Base-by-base conservation (phyloP, 2,888 invertebrate species). In the Ganaspis brasiliensis region DNA sequence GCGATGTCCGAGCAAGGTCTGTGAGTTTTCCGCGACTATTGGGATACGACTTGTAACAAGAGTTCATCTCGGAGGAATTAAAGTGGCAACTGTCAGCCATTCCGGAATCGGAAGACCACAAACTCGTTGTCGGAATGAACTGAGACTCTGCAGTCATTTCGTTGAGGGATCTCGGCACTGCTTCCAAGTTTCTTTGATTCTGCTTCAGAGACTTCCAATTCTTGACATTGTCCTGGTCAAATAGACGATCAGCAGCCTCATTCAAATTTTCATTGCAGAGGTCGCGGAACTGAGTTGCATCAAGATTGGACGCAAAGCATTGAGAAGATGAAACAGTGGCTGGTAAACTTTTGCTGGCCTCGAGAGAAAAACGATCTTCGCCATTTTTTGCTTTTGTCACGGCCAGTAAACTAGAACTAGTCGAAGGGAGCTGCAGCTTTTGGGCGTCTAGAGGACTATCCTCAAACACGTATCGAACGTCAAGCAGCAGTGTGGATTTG, bases 31-130 rank as follows among this genome's bases (percentile, higher is more conserved):
- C 81, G 26, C 75, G 74, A 59, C 81, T 72, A 37, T 81, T 80
- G 1, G 83, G 75, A 67, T 82, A 87, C 16, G 84, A 88, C 72
- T 85, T 87, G 76, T 89, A 89, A 70, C 84, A 86, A 2, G 88
- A 89, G 81, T 85, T 85, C 0, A 89, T 76, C 26, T 89, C 90
- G 1, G 88, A 85, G 21, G 89, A 90, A 72, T 88, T 88, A 5
- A 90, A 81, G n/a, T 88, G 88, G 74, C 95, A 96, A 91, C 96
- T 96, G 31, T 97, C 97, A 0, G 96, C 97, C 92, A 97, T 96
- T 26, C 97, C 97, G 0, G 97, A 97, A 89, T 96, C 96, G 9
- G 92, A 91, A 16, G 97, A 97, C 8, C 95, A 87, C 52, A 88
- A 72, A 52, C 88, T 88, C 40, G 85, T 84, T 21, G 76, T 85